Evolutionary conservation across 2,797 vertebrate species (phyloP).

Genomic region (Argyrosomus regius): DNA sequence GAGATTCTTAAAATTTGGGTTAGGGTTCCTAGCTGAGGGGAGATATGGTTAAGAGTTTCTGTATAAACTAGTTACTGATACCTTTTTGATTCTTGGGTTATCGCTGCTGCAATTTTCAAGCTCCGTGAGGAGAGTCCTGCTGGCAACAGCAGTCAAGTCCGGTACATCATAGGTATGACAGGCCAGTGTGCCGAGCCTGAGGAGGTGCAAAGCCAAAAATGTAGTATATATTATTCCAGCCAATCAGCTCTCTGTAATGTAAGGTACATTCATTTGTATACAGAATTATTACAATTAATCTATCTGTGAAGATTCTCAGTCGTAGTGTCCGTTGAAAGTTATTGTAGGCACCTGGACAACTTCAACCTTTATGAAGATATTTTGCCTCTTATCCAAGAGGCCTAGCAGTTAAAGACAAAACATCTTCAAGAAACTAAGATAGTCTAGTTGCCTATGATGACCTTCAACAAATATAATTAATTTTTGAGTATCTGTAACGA

Average conservation of each 20-base stretch:
- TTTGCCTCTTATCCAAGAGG: no score
- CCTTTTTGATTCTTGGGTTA: slow-evolving; percentile 65
- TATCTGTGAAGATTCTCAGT: neutral
- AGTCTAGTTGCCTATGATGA: no score
- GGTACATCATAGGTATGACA: slow-evolving; percentile 71
- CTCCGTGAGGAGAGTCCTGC: slow-evolving; percentile 70
- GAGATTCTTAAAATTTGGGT: neutral
- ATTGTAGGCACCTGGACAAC: no score
- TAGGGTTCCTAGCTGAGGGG: neutral
- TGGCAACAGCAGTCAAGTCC: slow-evolving; percentile 57
- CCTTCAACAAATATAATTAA: no score
- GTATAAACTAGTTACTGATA: slow-evolving; percentile 42
- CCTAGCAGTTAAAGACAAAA: no score
- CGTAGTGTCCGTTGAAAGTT: no score
- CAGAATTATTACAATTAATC: neutral
- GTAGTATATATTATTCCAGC: neutral
- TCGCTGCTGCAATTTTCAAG: slow-evolving; percentile 64
- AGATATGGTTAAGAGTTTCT: neutral
- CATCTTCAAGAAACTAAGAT: no score
- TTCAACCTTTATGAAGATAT: no score
- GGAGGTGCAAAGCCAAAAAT: slow-evolving; percentile 1
- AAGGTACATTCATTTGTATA: neutral
- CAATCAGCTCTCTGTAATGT: neutral
- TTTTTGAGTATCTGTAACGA: no score
- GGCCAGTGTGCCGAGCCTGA: slow-evolving; percentile 79